These are phyloP conservation scores for Loriculus beryllinus DNA, from an alignment of 2,797 vertebrate species.

Conservation along the genomic window DNA sequence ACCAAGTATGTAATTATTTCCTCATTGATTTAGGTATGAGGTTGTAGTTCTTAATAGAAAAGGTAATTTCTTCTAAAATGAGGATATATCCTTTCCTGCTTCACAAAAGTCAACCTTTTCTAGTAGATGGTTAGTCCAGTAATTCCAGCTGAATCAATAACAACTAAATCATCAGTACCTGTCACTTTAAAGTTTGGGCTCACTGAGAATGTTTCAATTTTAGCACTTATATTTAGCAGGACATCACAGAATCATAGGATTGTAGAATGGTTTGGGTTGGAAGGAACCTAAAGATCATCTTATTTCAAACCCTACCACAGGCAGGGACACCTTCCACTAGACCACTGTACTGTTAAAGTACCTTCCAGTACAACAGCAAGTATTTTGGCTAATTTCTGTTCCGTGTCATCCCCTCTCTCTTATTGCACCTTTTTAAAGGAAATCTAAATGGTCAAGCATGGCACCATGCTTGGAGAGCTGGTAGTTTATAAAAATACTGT, in stretches of 20 bases:
- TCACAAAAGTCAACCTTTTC: neutral
- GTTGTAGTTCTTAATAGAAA: neutral
- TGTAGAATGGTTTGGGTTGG: neutral
- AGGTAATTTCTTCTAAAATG: neutral
- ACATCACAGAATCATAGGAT: neutral
- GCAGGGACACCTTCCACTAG: neutral
- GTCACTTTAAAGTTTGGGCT: neutral
- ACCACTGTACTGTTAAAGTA: neutral
- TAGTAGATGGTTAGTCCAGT: neutral
- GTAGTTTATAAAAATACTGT: neutral
- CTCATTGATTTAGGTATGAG: neutral
- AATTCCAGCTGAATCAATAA: neutral
- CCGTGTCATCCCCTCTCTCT: neutral
- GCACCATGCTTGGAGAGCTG: neutral
- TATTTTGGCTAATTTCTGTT: neutral
- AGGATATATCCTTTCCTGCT: neutral
- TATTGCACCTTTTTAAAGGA: neutral
- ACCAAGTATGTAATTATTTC: neutral
- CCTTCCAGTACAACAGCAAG: neutral
- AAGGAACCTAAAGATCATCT: neutral
- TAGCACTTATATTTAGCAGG: neutral
- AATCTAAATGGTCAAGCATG: neutral
- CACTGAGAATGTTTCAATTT: neutral
- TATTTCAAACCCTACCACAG: neutral
- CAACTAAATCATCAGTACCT: neutral